phyloP scores from a whole-genome alignment of 2,888 invertebrate species.

The Amblyjoppa fuscipennis region DNA sequence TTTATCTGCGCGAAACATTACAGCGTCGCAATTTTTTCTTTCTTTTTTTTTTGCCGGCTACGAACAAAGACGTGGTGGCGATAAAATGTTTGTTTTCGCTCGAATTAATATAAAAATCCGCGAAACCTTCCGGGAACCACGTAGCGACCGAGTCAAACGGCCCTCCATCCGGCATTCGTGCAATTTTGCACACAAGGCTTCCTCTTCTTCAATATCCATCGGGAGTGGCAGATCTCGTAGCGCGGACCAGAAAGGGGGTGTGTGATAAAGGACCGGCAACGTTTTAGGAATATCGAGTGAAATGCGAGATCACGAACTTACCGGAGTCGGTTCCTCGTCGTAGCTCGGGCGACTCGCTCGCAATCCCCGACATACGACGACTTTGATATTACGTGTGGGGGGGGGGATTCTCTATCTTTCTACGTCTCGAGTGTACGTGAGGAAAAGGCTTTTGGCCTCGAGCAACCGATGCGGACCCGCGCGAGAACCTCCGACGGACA shows the following conservation, averaged over 20 bases:
- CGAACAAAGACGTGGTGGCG: too few relatives aligned
- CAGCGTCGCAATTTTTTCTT: too few relatives aligned
- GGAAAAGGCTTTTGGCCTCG: constrained; percentile 48
- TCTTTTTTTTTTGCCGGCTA: too few relatives aligned
- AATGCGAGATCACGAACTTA: constrained; percentile 52
- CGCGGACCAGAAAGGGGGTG: background rate
- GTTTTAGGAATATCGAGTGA: constrained; percentile 60
- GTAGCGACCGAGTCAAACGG: constrained; percentile 20
- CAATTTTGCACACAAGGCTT: constrained; percentile 14
- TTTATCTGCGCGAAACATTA: too few relatives aligned
- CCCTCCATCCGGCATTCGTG: background rate
- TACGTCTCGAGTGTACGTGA: constrained; percentile 42
- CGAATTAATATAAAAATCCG: constrained; percentile 19
- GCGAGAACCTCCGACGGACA: constrained; percentile 8
- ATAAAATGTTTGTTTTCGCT: background rate
- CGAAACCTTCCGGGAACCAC: background rate
- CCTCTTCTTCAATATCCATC: constrained; percentile 53
- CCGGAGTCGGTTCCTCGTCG: constrained; percentile 14
- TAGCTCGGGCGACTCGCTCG: constrained; percentile 18
- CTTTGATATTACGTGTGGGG: constrained; percentile 55
- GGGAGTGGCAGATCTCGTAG: constrained; percentile 11
- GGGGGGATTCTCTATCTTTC: constrained; percentile 14
- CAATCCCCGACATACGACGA: constrained; percentile 46
- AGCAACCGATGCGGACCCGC: constrained; percentile 18
- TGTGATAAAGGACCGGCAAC: constrained; percentile 59